Evolutionary conservation across 2,113 vertebrate species (phyloP).

Genomic region (Mixornis gularis): DNA sequence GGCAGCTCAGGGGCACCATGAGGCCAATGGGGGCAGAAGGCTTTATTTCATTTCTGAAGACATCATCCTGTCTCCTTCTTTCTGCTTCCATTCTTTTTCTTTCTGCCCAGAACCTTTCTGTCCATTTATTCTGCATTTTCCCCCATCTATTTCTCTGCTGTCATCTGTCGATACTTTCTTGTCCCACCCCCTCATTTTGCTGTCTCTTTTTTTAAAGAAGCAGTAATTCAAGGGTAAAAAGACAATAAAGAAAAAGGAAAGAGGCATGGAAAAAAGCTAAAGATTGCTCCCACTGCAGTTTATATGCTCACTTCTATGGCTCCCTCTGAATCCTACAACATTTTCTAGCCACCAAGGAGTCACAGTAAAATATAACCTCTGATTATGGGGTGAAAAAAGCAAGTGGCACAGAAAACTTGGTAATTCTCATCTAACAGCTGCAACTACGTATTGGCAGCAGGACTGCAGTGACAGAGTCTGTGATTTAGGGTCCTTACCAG

Average conservation of each 20-base stretch:
- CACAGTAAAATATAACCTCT: neutral
- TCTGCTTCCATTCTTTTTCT: neutral
- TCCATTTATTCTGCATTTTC: neutral
- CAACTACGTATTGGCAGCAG: neutral
- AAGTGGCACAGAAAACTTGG: neutral
- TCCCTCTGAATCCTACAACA: neutral
- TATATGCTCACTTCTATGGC: neutral
- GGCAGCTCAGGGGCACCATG: neutral
- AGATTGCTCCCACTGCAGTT: neutral
- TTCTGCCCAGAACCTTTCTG: neutral
- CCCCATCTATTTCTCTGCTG: neutral
- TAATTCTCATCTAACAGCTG: neutral
- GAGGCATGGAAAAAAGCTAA: neutral
- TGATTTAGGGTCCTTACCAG: slow-evolving; percentile 13
- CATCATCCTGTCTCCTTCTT: neutral
- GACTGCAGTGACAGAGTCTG: neutral
- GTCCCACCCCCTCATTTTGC: neutral
- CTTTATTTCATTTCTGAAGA: neutral
- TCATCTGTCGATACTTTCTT: neutral
- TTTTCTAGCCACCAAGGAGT: neutral
- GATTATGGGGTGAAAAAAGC: neutral
- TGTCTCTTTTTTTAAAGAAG: neutral
- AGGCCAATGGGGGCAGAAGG: neutral
- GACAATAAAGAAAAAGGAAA: neutral
- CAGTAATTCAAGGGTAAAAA: slow-evolving; percentile 13